These are phyloP conservation scores for Stegostoma tigrinum DNA, from an alignment of 2,113 vertebrate species.

Conservation along the genomic window DNA sequence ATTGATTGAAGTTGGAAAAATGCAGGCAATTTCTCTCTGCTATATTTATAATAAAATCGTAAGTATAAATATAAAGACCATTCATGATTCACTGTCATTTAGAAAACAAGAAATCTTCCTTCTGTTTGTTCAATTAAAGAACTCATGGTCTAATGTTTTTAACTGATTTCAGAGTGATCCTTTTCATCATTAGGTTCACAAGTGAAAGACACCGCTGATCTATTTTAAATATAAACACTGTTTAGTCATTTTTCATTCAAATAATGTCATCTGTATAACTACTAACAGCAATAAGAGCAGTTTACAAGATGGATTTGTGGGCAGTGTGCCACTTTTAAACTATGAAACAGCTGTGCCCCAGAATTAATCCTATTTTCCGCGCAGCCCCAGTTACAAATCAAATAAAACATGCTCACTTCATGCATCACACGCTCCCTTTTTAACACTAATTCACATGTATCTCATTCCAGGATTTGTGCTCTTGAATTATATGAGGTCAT, in stretches of 20 bases:
- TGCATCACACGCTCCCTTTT: conserved; percentile 6
- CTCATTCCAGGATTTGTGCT: not conserved
- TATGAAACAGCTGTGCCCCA: conserved; percentile 31
- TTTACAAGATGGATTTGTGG: conserved; percentile 29
- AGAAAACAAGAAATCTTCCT: not conserved
- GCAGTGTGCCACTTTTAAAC: conserved; percentile 30
- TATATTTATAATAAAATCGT: not conserved
- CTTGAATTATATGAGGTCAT: conserved; percentile 19
- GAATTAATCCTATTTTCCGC: conserved; percentile 12
- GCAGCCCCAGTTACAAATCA: conserved; percentile 19
- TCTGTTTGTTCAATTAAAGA: not conserved
- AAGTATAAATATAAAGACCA: not conserved
- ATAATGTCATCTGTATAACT: conserved; percentile 23
- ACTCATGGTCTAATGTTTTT: too few relatives aligned
- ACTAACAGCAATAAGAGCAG: conserved; percentile 34
- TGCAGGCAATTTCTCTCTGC: not conserved
- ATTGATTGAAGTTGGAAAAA: not conserved
- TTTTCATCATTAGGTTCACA: not conserved
- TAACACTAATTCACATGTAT: conserved; percentile 4
- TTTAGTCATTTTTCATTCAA: conserved; percentile 36
- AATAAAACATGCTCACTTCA: conserved; percentile 32
- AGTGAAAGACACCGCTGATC: not conserved
- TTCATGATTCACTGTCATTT: not conserved
- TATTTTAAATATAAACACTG: not conserved
- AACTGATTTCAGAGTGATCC: too few relatives aligned